A percentile compares a stretch with the other conserved stretches of the same genome.
These are phyloP conservation scores for Balanococcus diminutus DNA, from an alignment of 2,888 invertebrate genomes.

Conservation along the genomic window DNA sequence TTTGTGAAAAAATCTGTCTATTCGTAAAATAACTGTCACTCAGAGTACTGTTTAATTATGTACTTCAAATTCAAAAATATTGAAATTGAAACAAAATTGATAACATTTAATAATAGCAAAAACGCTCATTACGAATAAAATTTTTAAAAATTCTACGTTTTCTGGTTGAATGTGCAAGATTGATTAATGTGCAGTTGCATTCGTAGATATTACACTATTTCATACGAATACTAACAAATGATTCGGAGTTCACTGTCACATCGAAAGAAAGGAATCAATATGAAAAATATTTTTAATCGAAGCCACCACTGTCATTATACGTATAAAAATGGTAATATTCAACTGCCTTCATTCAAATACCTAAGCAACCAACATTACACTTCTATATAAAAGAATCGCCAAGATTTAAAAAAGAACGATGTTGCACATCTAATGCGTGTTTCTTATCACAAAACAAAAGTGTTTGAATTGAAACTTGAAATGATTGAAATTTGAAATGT, in stretches of 20 bases:
- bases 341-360: background rate
- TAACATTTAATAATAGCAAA: no score
- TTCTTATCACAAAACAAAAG: background rate
- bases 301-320: background rate
- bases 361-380: background rate
- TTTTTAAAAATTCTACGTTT: no score
- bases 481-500: background rate
- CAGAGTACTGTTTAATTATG: no score
- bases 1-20: no score
- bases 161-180: background rate
- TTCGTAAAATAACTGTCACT: no score
- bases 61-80: no score
- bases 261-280: background rate
- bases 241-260: background rate
- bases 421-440: background rate
- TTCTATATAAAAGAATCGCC: background rate
- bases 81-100: background rate
- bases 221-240: background rate
- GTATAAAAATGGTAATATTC: background rate
- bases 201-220: background rate
- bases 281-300: background rate
- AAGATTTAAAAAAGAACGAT: background rate
- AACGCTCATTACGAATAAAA: no score
- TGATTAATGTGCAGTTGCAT: background rate
- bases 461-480: background rate